Evolutionary conservation across 2,888 invertebrate species (phyloP).

Genomic region (Rotaria socialis): DNA sequence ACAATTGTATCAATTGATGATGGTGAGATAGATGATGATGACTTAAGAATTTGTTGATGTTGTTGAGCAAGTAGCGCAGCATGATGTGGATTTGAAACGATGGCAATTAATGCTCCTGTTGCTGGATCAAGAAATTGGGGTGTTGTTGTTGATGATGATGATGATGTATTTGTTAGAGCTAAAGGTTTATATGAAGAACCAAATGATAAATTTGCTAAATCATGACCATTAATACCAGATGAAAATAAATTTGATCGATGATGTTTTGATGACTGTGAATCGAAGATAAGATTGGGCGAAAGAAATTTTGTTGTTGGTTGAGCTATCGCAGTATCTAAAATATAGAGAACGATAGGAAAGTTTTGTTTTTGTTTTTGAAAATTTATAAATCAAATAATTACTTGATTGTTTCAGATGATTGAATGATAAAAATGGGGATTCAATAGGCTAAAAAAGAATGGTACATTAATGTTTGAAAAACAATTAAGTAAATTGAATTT

Average conservation of each 20-base stretch:
- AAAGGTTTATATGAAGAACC: neutral
- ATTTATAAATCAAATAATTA: neutral
- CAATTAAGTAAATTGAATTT: neutral
- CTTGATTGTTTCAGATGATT: neutral
- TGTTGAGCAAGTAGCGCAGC: neutral
- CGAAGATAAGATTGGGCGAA: neutral
- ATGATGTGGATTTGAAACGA: conserved; percentile 4
- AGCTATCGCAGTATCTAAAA: neutral
- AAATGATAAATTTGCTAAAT: conserved; percentile 19
- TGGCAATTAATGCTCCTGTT: conserved; percentile 18
- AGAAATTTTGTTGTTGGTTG: neutral
- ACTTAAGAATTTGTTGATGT: neutral
- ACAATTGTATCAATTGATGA: neutral
- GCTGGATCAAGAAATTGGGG: conserved; percentile 5
- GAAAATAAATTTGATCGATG: neutral
- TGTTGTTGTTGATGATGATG: neutral
- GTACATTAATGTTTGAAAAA: no score
- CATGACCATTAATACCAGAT: conserved; percentile 30
- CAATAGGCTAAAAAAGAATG: neutral
- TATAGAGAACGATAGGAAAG: no score
- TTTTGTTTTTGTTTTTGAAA: no score
- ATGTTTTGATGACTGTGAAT: neutral
- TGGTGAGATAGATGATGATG: neutral
- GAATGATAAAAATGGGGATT: neutral
- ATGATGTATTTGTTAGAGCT: neutral